A percentile compares a stretch with the other conserved stretches of the same genome.
These are phyloP conservation scores for Pristionchus japonicus DNA, from an alignment of 2,888 invertebrate species.

Conservation along the genomic window DNA sequence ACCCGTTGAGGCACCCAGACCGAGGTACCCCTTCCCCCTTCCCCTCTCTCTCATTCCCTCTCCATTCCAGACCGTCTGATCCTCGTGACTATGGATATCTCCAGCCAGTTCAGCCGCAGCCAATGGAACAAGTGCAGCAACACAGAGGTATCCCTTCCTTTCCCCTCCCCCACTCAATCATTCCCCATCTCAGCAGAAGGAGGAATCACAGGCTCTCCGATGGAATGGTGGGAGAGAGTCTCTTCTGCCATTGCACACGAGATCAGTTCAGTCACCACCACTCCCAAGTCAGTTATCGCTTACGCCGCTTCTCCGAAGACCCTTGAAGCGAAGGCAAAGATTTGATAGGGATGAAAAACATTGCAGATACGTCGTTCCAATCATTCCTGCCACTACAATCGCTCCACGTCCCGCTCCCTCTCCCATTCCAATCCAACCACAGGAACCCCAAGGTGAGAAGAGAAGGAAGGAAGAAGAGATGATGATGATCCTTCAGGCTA, in stretches of 20 bases:
- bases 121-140: neutral
- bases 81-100: conserved; percentile 3
- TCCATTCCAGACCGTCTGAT: conserved; percentile 1
- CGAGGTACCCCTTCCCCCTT: neutral
- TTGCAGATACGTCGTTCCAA: conserved; percentile 29
- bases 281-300: conserved; percentile 16
- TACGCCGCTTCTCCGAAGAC: too few relatives aligned
- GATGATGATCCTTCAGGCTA: neutral
- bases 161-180: neutral
- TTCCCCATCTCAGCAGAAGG: neutral
- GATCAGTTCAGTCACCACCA: conserved; percentile 3
- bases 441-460: neutral
- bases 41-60: neutral
- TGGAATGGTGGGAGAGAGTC: conserved; percentile 43
- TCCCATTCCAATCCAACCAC: neutral
- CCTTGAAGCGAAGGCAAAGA: too few relatives aligned
- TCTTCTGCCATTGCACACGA: conserved; percentile 21
- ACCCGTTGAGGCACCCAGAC: neutral
- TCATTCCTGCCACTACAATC: neutral
- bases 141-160: neutral
- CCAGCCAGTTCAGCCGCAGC: neutral
- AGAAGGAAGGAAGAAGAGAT: neutral
- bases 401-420: neutral
- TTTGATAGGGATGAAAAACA: neutral
- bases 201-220: neutral